Evolutionary conservation across 2,797 vertebrate genomes (phyloP).

Genomic region (Acropternis orthonyx): DNA sequence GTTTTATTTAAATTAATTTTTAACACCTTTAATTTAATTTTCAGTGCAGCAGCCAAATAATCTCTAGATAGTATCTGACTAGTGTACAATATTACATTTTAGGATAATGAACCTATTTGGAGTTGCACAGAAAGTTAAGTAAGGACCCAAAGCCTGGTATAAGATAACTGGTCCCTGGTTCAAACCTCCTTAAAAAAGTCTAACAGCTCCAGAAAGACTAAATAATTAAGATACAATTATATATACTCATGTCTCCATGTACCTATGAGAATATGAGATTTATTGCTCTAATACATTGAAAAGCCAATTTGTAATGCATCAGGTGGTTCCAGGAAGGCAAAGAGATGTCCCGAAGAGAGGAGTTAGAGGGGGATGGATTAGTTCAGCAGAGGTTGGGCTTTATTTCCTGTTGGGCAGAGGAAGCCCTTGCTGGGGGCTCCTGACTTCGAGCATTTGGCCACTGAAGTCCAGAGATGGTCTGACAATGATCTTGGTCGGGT

Average conservation of each 20-base stretch:
- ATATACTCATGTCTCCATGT: fast-evolving
- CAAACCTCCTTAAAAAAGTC: background rate
- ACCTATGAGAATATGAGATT: background rate
- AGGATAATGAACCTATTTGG: background rate
- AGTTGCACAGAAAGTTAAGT: background rate
- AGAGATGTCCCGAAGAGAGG: background rate
- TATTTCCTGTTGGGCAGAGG: background rate
- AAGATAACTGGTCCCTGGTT: background rate
- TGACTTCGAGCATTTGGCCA: background rate
- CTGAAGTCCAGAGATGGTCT: background rate
- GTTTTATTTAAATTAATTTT: background rate
- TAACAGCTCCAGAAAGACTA: background rate
- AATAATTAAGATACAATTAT: background rate
- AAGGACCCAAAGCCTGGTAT: background rate
- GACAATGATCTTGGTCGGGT: background rate
- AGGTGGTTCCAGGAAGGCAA: background rate
- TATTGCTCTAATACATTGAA: background rate
- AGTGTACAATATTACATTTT: background rate
- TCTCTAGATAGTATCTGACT: background rate
- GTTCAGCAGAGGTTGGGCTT: background rate
- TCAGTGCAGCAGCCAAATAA: background rate
- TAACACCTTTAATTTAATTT: background rate
- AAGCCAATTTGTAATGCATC: background rate
- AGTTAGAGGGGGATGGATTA: background rate
- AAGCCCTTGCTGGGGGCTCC: background rate